phyloP scores from a whole-genome alignment of 2,113 vertebrate genomes.

The Melanocharis versteri region DNA sequence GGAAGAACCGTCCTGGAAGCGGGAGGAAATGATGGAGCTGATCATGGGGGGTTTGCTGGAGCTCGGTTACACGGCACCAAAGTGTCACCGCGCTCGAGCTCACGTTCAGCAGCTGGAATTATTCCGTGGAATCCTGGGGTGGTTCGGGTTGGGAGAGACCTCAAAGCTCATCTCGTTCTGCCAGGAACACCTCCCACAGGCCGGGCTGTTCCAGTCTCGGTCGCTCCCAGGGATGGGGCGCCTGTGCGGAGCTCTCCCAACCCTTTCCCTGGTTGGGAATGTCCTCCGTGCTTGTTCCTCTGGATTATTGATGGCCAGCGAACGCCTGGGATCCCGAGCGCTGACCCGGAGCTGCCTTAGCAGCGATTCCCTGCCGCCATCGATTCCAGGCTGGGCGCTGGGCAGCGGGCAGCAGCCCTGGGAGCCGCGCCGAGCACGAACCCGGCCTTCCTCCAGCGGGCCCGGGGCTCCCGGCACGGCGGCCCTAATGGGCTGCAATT shows the following conservation, averaged over 20 bases:
- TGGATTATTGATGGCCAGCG: fast-evolving
- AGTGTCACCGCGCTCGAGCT: fast-evolving
- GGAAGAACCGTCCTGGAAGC: fast-evolving
- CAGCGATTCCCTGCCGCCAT: neutral
- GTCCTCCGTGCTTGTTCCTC: neutral
- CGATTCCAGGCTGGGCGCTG: neutral
- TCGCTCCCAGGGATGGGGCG: neutral
- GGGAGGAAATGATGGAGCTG: neutral
- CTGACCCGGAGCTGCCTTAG: neutral
- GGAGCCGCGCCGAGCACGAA: neutral
- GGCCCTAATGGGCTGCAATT: neutral
- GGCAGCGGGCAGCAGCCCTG: neutral
- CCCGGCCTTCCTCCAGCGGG: neutral
- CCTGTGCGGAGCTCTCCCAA: fast-evolving
- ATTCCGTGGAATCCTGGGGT: neutral
- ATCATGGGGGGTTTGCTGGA: fast-evolving
- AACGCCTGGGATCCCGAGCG: neutral
- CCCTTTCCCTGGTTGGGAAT: neutral
- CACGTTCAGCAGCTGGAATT: neutral
- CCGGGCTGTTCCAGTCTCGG: fast-evolving
- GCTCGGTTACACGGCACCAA: fast-evolving
- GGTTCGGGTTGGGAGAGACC: neutral
- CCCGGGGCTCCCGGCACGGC: neutral
- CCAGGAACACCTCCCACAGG: neutral
- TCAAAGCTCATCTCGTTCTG: neutral